Base-by-base conservation (phyloP, 2,888 invertebrate species). In the Stenolophus ochropezus region DNA sequence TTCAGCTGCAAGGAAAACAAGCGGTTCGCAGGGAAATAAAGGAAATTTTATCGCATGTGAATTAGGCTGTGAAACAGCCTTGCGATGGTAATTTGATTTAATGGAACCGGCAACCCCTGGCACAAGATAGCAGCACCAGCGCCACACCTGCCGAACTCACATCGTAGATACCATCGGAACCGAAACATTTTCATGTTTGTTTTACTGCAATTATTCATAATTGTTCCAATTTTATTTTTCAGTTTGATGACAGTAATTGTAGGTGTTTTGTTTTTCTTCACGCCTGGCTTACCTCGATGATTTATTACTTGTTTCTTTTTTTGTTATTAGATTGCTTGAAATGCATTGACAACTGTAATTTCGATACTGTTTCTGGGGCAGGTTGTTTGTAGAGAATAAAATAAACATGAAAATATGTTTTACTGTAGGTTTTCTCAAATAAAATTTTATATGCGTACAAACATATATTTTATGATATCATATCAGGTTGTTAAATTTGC, bases 81-180 rank as follows among this genome's bases (percentile, higher is more conserved):
- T 69, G 51, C 79, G 42, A 79, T 53, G 65, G 79, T 79, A 79
- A 79, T 79, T 79, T 79, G 79, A 79, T 79, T 79, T 79, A 79
- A 79, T 79, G 79, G 79, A 79, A 69, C 69, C 47, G 77, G 18
- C 42, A 77, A 77, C 33, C 56, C 77, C 77, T 79, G 79, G 79
- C 79, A 79, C 79, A 69, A 79, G 79, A 79, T 79, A 79, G 79
- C 53, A 27, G 56, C 27, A 42, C 33, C 0, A 6, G 76, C 76
- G n/a, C n/a, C n/a, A n/a, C n/a, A 76, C 76, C 76, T 76, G 76
- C 33, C 33, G 11, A 42, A 69, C 71, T 79, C 79, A 79, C 79
- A 79, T 71, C 79, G 49, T 69, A 71, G 78, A 79, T 79, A 51
- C 71, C 61, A 79, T 79, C 79, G 49, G 71, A 79, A 73, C 73